Base-by-base conservation (phyloP, 2,797 vertebrate species). In the Pipistrellus kuhlii region DNA sequence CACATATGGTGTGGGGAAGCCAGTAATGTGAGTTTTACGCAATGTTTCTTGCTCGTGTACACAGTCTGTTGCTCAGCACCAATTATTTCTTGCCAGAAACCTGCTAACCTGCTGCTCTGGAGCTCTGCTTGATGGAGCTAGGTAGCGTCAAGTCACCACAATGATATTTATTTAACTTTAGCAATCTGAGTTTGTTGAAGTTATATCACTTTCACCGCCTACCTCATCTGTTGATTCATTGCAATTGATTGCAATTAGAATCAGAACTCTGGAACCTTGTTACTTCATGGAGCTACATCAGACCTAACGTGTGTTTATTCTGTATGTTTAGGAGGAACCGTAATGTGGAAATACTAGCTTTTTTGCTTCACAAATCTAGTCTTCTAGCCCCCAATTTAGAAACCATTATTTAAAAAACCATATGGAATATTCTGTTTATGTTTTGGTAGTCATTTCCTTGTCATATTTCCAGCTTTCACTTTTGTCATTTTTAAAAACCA, bases 21-120 rank as follows among this genome's bases (percentile, higher is more conserved):
- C 21, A 80, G 94, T n/a, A 94, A 66, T 91, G 85, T 71, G 73
- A 84, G 77, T 95, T 97, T 90, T 94, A 93, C 1, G 46, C 94
- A 83, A 14, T 71, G 94, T 86, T 96, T 94, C 91, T 95, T 94
- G 71, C 91, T 75, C 72, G 38, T 97, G 13, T 44, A 68, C 73
- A 96, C 82, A 88, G 6, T 72, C 76, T 97, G 96, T 80, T 97
- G 96, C 93, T 92, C 90, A 85, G 95, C 83, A 95, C 91, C 94
- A 92, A 76, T 88, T 95, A 88, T 51, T 94, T 78, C 84, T 59
- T 93, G 95, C 94, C 78, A 83, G 96, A 97, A 97, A 83, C 53
- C 66, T 1, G 88, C 78, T 55, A 75, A 44, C 66, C 23, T 88
- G 88, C 84, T 96, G 95, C 88, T 97, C 89, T 96, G 57, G 86